Base-by-base conservation (phyloP, 2,113 vertebrate genomes). In the Maccullochella peelii region DNA sequence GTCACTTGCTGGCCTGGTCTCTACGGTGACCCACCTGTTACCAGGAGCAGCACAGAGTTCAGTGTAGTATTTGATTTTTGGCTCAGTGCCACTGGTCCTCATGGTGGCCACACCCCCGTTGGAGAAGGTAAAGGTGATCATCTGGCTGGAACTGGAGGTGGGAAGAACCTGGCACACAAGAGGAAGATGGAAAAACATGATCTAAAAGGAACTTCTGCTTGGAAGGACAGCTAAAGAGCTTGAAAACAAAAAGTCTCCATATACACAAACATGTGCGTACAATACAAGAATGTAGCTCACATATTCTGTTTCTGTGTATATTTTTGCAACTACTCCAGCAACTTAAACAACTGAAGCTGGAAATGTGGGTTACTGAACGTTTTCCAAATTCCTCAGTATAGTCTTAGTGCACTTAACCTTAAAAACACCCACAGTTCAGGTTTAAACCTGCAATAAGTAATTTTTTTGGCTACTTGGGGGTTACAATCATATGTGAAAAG, bases 51-150 rank as follows among this genome's bases (percentile, higher is more conserved):
- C 97, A 73, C 97, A 97, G 52, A 99, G 95, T 80, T 99, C 98
- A 1, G 97, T 95, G 63, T 99, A 99, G 88, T 99, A 99, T 93
- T 99, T 99, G 92, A 99, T 98, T 92, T 99, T 99, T 14, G 98
- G 98, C 83, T 99, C 98, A 0, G 98, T 99, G 47, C 98, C 98
- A 1, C 98, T 99, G 90, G 98, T 99, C 88, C 98, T 95, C 94
- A 99, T 97, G 57, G 98, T 99, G 80, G 98, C 98, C 86, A 99
- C 97, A 1, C 98, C 96, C 38, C 98, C 98, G 2, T 99, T 99
- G 15, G 95, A 95, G 89, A 99, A 99, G 27, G 94, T 97, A 73
- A 99, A 99, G 0, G 98, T 99, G 91, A 99, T 98, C 98, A 99
- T 99, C 90, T 99, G 98, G 93, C 97, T 99, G 90, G 96, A 98